Percentiles rank a stretch among this genome's conserved stretches.
phyloP scores from a whole-genome alignment of 1,140 invertebrate genomes.

The Drusus annulatus region DNA sequence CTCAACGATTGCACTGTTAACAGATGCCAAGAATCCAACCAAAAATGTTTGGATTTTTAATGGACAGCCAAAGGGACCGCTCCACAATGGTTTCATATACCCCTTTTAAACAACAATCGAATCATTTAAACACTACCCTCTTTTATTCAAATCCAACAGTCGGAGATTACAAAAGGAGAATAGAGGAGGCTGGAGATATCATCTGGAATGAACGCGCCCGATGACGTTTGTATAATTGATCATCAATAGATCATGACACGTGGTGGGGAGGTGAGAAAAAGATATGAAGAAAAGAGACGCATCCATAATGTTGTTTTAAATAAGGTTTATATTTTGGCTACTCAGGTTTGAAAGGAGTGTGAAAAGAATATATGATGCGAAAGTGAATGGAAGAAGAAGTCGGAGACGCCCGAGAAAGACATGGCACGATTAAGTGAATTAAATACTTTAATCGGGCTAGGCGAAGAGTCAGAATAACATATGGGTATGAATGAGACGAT shows the following conservation, averaged over 20 bases:
- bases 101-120: slow-evolving; percentile 42
- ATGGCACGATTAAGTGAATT: too few relatives aligned
- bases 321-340: too few relatives aligned
- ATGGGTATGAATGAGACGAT: too few relatives aligned
- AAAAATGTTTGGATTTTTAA: slow-evolving; percentile 40
- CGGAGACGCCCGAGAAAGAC: too few relatives aligned
- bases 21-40: slow-evolving; percentile 19
- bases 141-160: slow-evolving; percentile 33
- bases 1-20: neutral
- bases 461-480: too few relatives aligned
- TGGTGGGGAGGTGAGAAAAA: neutral
- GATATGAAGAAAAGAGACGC: too few relatives aligned
- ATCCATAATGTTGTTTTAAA: too few relatives aligned
- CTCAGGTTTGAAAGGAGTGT: too few relatives aligned
- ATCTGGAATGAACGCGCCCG: slow-evolving; percentile 33
- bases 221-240: slow-evolving; percentile 44
- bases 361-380: too few relatives aligned
- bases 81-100: slow-evolving; percentile 27
- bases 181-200: slow-evolving; percentile 8
- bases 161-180: slow-evolving; percentile 31
- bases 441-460: too few relatives aligned
- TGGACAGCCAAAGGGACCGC: slow-evolving; percentile 32
- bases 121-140: slow-evolving; percentile 44
- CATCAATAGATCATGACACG: slow-evolving; percentile 21
- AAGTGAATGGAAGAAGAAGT: too few relatives aligned